Base-by-base conservation (phyloP, 1,140 invertebrate genomes). In the Cydia pomonella region DNA sequence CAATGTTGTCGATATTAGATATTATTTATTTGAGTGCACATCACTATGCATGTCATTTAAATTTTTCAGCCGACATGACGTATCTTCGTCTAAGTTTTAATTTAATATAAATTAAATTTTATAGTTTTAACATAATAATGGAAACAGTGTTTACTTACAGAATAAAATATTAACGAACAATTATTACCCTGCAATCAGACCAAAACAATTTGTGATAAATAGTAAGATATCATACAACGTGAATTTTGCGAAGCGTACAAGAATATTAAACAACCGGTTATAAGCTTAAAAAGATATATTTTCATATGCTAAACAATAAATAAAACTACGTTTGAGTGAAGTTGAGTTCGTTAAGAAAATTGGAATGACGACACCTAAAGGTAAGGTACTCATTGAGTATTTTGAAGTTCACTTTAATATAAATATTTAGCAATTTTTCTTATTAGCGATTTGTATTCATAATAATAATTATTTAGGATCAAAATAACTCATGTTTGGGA, bases 241-340 rank as follows among this genome's bases (percentile, higher is more conserved):
- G 3, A 50, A 50, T 50, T 50, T 50, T 50, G 47, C 47, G 41
- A 59, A 59, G 53, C 23, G 53, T 59, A 59, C n/a, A 59, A 59
- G 21, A 18, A 53, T 1, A 53, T 41, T 44, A 59, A 59, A 21
- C 18, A 59, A 59, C 53, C 53, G 53, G 53, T 59, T 59, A 23
- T 59, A 59, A 50, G 47, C 3, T 59, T 59, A 3, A 18, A 59
- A 23, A 0, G 21, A 23, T 0, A 9, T 2, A 9, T 23, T 23
- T 21, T 23, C 0, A 59, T 21, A 21, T 3, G 21, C 1, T 21
- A 59, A 12, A 59, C 18, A 10, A 2, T 10, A 18, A 23, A 18
- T 59, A 23, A n/a, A 59, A 23, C n/a, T 23, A 59, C 18, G 12
- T 3, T 10, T 0, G 10, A 59, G 47, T 18, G 2, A 44, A 3